Evolutionary conservation across 2,888 invertebrate genomes (phyloP).

Genomic region (Drosophila cognata): DNA sequence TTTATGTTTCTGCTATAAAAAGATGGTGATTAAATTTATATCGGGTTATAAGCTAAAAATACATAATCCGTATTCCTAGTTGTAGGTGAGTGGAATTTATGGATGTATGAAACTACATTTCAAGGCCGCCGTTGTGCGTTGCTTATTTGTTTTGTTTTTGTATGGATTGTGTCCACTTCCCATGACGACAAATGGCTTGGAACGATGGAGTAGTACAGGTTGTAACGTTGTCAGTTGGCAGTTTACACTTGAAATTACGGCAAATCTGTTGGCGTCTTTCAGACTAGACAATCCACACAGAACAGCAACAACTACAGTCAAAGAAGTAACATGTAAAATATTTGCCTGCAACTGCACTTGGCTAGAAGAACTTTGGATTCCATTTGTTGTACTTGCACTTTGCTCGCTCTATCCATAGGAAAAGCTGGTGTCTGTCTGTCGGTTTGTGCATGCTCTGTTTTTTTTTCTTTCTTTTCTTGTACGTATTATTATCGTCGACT

Average conservation of each 20-base stretch:
- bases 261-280: constrained; percentile 73
- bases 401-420: constrained; percentile 1
- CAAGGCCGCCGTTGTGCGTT: constrained; percentile 36
- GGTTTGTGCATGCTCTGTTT: constrained; percentile 16
- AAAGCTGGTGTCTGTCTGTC: constrained; percentile 21
- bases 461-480: background rate
- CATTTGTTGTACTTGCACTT: constrained; percentile 15
- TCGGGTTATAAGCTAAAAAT: background rate
- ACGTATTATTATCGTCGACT: constrained; percentile 39
- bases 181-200: constrained; percentile 75
- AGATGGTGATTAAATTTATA: background rate
- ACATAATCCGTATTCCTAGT: background rate
- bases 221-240: constrained; percentile 32
- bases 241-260: constrained; percentile 55
- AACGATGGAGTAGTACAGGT: constrained; percentile 69
- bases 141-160: constrained; percentile 37
- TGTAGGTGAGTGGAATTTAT: constrained; percentile 3
- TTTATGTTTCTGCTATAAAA: background rate
- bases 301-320: constrained; percentile 35
- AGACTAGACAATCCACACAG: constrained; percentile 72
- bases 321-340: constrained; percentile 23
- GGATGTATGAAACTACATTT: constrained; percentile 13
- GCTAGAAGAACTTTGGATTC: constrained; percentile 45
- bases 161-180: constrained; percentile 62
- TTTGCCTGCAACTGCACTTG: constrained; percentile 43